These are phyloP conservation scores for Passer domesticus DNA, from an alignment of 2,113 vertebrate species.

Conservation along the genomic window DNA sequence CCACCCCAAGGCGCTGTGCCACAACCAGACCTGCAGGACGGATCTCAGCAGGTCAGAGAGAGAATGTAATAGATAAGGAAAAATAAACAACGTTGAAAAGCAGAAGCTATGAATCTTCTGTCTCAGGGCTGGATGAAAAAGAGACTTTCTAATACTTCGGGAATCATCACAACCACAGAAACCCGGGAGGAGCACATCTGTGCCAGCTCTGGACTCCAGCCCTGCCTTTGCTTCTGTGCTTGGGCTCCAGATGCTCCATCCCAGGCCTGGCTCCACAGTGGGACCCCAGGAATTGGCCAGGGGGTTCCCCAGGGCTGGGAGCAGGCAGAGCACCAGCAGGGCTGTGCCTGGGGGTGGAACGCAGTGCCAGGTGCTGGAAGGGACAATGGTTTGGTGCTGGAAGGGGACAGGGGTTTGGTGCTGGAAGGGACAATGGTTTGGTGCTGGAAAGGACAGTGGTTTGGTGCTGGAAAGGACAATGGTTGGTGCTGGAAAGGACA, in stretches of 20 bases:
- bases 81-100: no score
- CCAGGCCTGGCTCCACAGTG: not conserved
- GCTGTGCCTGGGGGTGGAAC: not conserved
- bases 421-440: not conserved
- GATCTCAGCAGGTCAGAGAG: no score
- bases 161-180: no score
- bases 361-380: not conserved
- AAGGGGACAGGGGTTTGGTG: not conserved
- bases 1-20: no score
- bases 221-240: not conserved
- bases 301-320: not conserved
- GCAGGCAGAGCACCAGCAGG: fast-evolving
- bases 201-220: not conserved
- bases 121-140: no score
- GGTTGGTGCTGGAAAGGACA: not conserved
- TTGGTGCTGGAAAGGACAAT: not conserved
- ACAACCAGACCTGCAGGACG: no score
- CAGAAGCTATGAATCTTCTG: no score
- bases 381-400: not conserved
- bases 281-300: not conserved
- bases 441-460: not conserved
- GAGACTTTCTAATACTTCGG: no score
- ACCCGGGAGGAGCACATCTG: not conserved
- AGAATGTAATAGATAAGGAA: no score
- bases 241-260: not conserved